Base-by-base conservation (phyloP, 2,797 vertebrate genomes). In the Petrocephalus sullivani region DNA sequence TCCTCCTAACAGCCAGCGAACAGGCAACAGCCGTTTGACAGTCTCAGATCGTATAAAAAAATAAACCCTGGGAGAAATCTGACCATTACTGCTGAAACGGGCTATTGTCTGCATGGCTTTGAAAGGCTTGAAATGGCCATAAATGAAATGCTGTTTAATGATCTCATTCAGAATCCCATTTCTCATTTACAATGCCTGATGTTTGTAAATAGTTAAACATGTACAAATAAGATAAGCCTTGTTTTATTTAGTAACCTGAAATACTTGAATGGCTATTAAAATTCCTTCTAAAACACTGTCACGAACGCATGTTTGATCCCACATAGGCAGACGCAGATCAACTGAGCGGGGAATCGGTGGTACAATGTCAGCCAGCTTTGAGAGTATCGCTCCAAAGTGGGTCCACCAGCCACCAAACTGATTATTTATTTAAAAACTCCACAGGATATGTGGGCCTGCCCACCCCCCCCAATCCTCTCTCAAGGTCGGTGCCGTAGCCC, bases 341-440 rank as follows among this genome's bases (percentile, higher is more conserved):
- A 78, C 16, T 16, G 37, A 78, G 71, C 37, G 8, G 64, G 64
- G 71, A 78, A 41, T 46, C 16, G 5, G 0, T 28, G 41, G 71
- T 3, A 14, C 16, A 46, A 46, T 46, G 37, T 46, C 71, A 78
- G 71, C 33, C 71, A 41, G 28, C 64, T 33, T 67, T 23, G 41
- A 19, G 37, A 78, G 71, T 78, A 78, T 46, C 71, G 28, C 71
- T 78, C 71, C 71, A 78, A 67, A 78, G 71, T n/a, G 71, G 37
- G 37, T 46, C 71, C 64, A 67, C 28, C 28, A 33, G 64, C 33
- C 86, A 87, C 86, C 64, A 75, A 33, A 33, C 61, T 87, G 64
- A 87, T 87, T 56, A 87, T 71, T 87, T 87, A 87, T 87, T 87
- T 87, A 87, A 75, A 87, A 53, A 56, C 64, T 87, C 86, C 49